phyloP scores from a whole-genome alignment of 1,140 invertebrate genomes.

The Luehdorfia chinensis region DNA sequence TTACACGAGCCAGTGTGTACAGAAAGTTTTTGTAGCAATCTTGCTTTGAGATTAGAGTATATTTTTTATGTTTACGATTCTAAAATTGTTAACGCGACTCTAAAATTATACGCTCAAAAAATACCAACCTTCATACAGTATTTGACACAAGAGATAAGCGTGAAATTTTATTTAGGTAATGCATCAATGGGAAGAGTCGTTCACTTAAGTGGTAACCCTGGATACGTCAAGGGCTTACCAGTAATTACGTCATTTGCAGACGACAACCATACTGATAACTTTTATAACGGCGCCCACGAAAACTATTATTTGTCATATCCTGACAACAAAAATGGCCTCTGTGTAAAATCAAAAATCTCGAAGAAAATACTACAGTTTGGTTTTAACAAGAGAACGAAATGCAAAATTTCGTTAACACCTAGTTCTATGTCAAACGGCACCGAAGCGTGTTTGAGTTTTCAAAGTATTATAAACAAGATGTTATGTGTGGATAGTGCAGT shows the following conservation, averaged over 20 bases:
- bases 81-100: constrained; percentile 41
- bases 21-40: constrained; percentile 40
- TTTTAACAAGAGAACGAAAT: constrained; percentile 47
- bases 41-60: constrained; percentile 49
- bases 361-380: constrained; percentile 46
- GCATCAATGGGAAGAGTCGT: constrained; percentile 35
- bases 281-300: constrained; percentile 35
- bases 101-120: constrained; percentile 42
- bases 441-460: constrained; percentile 37
- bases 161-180: constrained; percentile 51
- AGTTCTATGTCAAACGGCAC: constrained; percentile 31
- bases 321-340: constrained; percentile 42
- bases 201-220: constrained; percentile 53
- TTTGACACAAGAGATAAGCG: constrained; percentile 44
- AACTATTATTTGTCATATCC: constrained; percentile 32
- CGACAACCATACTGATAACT: constrained; percentile 46
- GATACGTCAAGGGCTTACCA: constrained; percentile 44
- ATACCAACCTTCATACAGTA: constrained; percentile 28
- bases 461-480: constrained; percentile 34
- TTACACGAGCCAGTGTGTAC: constrained; percentile 45
- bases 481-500: constrained; percentile 32
- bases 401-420: constrained; percentile 30
- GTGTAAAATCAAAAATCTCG: constrained; percentile 33
- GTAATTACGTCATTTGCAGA: constrained; percentile 41
- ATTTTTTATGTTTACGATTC: constrained; percentile 47